Evolutionary conservation across 2,888 invertebrate species (phyloP).

Genomic region (Lymantria dispar): DNA sequence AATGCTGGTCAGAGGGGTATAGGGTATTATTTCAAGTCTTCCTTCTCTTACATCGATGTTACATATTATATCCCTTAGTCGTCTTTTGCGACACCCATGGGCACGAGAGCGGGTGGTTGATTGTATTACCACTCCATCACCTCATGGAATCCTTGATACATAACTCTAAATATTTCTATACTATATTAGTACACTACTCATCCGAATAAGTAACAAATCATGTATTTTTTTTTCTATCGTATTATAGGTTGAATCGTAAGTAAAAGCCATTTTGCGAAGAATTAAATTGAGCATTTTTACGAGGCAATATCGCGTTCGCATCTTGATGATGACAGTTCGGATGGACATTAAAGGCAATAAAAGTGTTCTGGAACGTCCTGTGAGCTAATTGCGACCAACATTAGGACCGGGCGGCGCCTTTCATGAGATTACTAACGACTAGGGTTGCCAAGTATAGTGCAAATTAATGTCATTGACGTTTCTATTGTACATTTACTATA

Average conservation of each 20-base stretch:
- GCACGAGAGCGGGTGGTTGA: no score
- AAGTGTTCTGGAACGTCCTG: slow-evolving; percentile 56
- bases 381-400: slow-evolving; percentile 62
- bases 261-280: neutral
- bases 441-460: neutral
- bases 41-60: no score
- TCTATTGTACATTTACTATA: no score
- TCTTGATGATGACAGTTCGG: slow-evolving; percentile 28
- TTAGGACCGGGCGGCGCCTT: slow-evolving; percentile 51
- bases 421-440: slow-evolving; percentile 33
- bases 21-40: no score
- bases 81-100: no score
- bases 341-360: slow-evolving; percentile 58
- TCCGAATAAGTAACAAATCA: neutral
- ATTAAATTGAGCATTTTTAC: slow-evolving; percentile 47
- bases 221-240: neutral
- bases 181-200: no score
- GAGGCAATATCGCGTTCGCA: slow-evolving; percentile 25
- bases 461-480: neutral
- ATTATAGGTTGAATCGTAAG: neutral
- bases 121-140: no score
- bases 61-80: no score
- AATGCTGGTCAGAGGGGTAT: no score
- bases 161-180: no score
- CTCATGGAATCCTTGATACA: no score